phyloP scores from a whole-genome alignment of 2,113 vertebrate species.

The Tachysurus fulvidraco region DNA sequence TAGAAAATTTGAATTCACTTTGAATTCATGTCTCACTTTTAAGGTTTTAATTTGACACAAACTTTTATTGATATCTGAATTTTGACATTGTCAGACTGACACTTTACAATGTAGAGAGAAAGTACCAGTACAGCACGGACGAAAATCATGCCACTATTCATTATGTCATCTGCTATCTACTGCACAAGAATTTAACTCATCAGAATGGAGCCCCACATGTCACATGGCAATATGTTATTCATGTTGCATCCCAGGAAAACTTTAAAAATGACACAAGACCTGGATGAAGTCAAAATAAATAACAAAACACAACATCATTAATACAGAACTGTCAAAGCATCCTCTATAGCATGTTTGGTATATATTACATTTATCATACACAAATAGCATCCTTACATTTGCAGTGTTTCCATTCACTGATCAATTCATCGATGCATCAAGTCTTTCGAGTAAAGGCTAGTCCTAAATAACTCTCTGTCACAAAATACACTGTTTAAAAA shows the following conservation, averaged over 20 bases:
- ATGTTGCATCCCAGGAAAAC: not conserved
- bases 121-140: not conserved
- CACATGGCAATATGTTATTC: not conserved
- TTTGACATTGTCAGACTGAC: not conserved
- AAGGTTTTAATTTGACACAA: not conserved
- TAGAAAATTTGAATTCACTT: not conserved
- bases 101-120: not conserved
- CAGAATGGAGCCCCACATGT: not conserved
- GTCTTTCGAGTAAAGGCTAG: not conserved
- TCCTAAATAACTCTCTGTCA: constrained; percentile 6
- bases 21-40: not conserved
- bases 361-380: constrained; percentile 14
- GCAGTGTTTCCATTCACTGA: not conserved
- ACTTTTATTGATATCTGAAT: not conserved
- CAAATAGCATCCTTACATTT: not conserved
- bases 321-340: not conserved
- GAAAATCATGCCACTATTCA: not conserved
- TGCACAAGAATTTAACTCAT: not conserved
- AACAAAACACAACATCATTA: not conserved
- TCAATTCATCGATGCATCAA: not conserved
- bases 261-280: not conserved
- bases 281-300: not conserved
- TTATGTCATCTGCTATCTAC: not conserved
- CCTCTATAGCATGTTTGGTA: not conserved
- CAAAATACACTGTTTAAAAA: constrained; percentile 15